A percentile compares a stretch with the other conserved stretches of the same genome.
phyloP scores from a whole-genome alignment of 1,140 invertebrate genomes.

The Dufourea novaeangliae region DNA sequence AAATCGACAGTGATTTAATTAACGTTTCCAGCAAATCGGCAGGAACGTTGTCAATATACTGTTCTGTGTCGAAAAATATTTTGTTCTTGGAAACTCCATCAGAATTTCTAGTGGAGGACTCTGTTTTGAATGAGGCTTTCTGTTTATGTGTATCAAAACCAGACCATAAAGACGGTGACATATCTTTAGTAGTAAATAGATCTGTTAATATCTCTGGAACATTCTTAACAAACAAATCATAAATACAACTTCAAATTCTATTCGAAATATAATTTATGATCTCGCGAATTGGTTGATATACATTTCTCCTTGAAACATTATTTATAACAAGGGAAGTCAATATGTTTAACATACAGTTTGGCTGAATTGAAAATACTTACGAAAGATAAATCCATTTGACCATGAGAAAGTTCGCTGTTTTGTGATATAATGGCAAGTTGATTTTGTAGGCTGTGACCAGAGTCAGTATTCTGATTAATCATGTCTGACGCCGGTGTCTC shows the following conservation, averaged over 20 bases:
- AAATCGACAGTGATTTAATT: background rate
- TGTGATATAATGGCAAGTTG: background rate
- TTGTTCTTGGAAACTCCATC: background rate
- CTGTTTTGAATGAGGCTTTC: background rate
- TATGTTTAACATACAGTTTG: too few relatives aligned
- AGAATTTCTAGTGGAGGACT: background rate
- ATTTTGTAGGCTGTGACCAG: background rate
- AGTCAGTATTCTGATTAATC: background rate
- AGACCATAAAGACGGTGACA: background rate
- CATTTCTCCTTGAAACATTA: background rate
- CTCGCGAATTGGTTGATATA: too few relatives aligned
- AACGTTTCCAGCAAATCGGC: slow-evolving; percentile 9
- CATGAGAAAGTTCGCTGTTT: background rate
- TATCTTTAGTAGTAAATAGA: background rate
- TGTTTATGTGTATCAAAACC: background rate
- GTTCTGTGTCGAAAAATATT: background rate
- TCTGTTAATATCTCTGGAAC: background rate
- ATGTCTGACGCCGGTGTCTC: background rate
- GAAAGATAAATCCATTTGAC: background rate
- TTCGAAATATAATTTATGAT: background rate
- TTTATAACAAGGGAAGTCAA: background rate
- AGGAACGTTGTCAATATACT: background rate
- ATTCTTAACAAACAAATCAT: background rate
- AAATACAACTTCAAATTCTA: background rate
- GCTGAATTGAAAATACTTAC: background rate